Base-by-base conservation (phyloP, 2,888 invertebrate genomes). In the Microctonus aethiopoides region DNA sequence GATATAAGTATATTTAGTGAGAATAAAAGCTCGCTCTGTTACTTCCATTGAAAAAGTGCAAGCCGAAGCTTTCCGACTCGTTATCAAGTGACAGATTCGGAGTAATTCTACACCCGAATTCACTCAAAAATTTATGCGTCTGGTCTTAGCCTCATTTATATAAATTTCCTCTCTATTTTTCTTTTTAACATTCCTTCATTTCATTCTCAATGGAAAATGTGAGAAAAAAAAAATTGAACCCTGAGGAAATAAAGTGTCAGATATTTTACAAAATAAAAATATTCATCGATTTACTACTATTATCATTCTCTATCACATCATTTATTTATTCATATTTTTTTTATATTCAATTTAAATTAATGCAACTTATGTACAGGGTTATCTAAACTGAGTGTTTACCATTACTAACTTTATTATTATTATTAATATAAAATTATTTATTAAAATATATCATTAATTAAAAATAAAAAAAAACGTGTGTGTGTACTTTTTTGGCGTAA, bases 11-110 rank as follows among this genome's bases (percentile, higher is more conserved):
- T 65, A 54, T 56, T 46, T 24, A 46, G 16, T 20, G 16, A 46
- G 16, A 16, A 20, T 16, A 46, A 46, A 46, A 16, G 46, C 59
- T 41, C 59, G 2, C 46, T 13, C 10, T 20, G 16, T 36, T 36
- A 16, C 24, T 24, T 34, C 36, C 52, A n/a, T 64, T 65, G 36
- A 36, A 61, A 67, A 68, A 57, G 68, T 73, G 80, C 75, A 80
- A 79, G n/a, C n/a, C n/a, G n/a, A n/a, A 80, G 76, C 75, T 73
- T 69, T 72, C 62, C 34, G 60, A 57, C 61, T 51, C 69, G 70
- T 67, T 73, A 75, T 78, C 76, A 76, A 72, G 76, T 70, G 74
- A 76, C 78, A 75, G 78, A 69, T 73, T 68, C 61, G 59, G 72
- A 71, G 66, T 57, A 69, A 68, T 56, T 57, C 46, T 71, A 71